Conservation (phyloP, 2,888 invertebrate species). For the Pediacus dermestoides region DNA sequence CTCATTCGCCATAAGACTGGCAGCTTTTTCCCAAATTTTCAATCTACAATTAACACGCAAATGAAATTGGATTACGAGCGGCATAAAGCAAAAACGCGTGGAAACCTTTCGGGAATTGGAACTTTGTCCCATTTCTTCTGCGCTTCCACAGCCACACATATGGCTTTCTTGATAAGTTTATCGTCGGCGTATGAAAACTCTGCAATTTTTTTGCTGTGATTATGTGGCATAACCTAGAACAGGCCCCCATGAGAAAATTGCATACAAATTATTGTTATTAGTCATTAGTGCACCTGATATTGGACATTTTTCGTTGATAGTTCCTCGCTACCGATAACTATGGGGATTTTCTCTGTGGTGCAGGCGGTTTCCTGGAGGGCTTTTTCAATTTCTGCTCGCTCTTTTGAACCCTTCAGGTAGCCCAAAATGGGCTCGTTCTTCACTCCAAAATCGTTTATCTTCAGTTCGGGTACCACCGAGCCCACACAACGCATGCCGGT, state of each 20-base stretch:
- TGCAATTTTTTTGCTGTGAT: conserved; percentile 83
- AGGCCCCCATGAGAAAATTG: background rate
- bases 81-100: too few relatives aligned
- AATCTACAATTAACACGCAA: conserved; percentile 62
- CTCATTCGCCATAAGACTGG: conserved; percentile 82
- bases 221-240: conserved; percentile 72
- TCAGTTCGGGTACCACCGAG: conserved; percentile 63
- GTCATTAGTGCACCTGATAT: conserved; percentile 64
- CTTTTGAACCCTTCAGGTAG: conserved; percentile 81
- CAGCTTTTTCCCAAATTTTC: conserved; percentile 81
- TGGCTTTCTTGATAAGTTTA: conserved; percentile 80
- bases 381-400: conserved; percentile 68
- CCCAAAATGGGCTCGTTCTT: conserved; percentile 76
- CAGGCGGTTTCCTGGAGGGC: conserved; percentile 64
- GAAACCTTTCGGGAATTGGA: conserved; percentile 69
- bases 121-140: conserved; percentile 87
- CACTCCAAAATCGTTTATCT: conserved; percentile 64
- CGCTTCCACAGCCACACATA: conserved; percentile 71
- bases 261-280: background rate
- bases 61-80: too few relatives aligned
- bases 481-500: conserved; percentile 53
- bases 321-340: conserved; percentile 92
- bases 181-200: conserved; percentile 89
- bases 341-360: conserved; percentile 81
- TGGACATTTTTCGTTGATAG: conserved; percentile 70